Evolutionary conservation across 2,888 invertebrate genomes (phyloP), one percentile per base, ranked within the genome.

Genomic region (Alentia gelatinosa): DNA sequence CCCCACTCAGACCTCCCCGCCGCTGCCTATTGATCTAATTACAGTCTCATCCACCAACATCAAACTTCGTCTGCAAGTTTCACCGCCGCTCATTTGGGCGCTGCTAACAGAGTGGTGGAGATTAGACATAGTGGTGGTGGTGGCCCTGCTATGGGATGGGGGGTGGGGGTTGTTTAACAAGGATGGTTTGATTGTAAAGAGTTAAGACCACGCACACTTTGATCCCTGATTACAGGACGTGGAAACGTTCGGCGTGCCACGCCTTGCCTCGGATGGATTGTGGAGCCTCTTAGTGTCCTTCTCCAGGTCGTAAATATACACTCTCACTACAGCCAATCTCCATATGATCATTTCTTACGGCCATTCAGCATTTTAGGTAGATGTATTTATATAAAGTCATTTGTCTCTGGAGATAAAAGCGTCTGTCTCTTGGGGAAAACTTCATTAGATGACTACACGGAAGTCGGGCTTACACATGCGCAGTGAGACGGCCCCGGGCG

Each of bases 41-140:
- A 68, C 68, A 68, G 30, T 30, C 68, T 68, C 68, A 68, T 68
- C 68, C 33, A 68, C 68, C 68, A 68, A 26, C 68, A 68, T 68
- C 33, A 68, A 33, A 68, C 68, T 68, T 68, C 68, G 33, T 68
- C 30, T 30, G 30, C 33, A 68, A 68, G 30, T 68, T 68, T 68
- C 30, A 68, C 30, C 30, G 68, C 12, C 4, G 30, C 68, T 68
- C 68, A 68, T 68, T 68, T 68, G 30, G 68, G 5, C 26, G 5
- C 30, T 15, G 30, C 33, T 68, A 68, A 33, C 68, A 30, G 68
- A 68, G 68, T 26, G 68, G 68, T 56, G 23, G 68, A 68, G 26
- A 68, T 12, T 1, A 33, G 12, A 68, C 33, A 30, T 30, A 19
- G 30, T 12, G 63, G 15, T 4, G 68, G 23, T 5, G 23, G n/a